phyloP scores from a whole-genome alignment of 2,113 vertebrate genomes.

The Atractosteus spatula region DNA sequence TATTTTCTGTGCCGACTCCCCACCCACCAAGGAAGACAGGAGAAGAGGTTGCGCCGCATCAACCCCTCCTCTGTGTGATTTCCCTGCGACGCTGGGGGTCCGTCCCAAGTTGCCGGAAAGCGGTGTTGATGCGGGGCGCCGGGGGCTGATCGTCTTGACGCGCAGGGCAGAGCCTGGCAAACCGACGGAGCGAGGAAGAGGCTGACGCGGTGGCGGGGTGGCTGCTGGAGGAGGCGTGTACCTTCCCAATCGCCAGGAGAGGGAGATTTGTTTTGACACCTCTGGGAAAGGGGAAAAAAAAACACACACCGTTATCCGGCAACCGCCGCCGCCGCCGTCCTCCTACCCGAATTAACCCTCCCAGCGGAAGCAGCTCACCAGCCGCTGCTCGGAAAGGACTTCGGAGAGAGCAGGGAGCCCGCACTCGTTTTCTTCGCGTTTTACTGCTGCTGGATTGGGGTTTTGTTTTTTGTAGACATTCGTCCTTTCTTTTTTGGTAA shows the following conservation, averaged over 20 bases:
- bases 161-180: too few species aligned
- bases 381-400: constrained; percentile 21
- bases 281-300: background rate
- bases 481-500: constrained; percentile 30
- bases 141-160: background rate
- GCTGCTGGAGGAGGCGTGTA: background rate
- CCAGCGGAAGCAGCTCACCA: constrained; percentile 31
- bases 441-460: too few species aligned
- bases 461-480: background rate
- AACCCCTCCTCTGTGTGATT: too few species aligned
- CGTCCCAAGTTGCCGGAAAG: too few species aligned
- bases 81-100: too few species aligned
- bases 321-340: background rate
- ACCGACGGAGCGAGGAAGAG: too few species aligned
- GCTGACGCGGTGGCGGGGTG: too few species aligned
- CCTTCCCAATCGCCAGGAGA: background rate
- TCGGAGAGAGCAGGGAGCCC: constrained; percentile 14
- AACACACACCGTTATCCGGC: constrained; percentile 5
- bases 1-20: too few species aligned
- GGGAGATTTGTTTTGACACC: constrained; percentile 6
- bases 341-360: constrained; percentile 24
- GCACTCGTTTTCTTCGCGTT: constrained; percentile 18
- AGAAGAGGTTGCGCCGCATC: too few species aligned
- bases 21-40: too few species aligned
- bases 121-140: too few species aligned